Percentiles rank a stretch among this genome's conserved stretches.
Conservation (phyloP, 2,113 vertebrate genomes). For the Pachycephala philippinensis region DNA sequence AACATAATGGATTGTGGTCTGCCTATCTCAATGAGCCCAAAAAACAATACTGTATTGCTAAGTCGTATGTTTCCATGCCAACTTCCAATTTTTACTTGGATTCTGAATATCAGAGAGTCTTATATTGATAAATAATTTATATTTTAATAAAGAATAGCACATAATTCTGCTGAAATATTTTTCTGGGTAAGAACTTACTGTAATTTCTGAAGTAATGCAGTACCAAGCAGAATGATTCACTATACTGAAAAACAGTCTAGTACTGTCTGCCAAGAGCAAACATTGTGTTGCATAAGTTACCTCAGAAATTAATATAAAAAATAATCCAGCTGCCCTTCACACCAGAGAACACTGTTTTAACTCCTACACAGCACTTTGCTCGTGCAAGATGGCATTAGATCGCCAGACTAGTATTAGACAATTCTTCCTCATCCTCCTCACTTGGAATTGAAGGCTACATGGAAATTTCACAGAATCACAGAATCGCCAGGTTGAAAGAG, state of each 20-base stretch:
- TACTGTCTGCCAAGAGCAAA: not conserved
- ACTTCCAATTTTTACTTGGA: not conserved
- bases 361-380: not conserved
- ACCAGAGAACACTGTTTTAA: not conserved
- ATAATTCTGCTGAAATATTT: not conserved
- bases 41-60: not conserved
- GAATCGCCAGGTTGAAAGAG: too few species aligned
- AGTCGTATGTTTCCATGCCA: not conserved
- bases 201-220: not conserved
- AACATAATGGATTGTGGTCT: not conserved
- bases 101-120: not conserved
- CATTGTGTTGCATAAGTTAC: not conserved
- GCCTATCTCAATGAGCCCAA: not conserved
- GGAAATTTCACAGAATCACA: not conserved
- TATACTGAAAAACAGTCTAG: not conserved
- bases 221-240: not conserved
- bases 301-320: conserved; percentile 23
- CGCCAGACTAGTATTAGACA: not conserved
- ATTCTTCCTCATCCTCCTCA: not conserved
- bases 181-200: not conserved
- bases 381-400: not conserved
- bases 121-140: conserved; percentile 3
- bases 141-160: conserved; percentile 12
- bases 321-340: conserved; percentile 16
- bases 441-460: not conserved